phyloP scores from a whole-genome alignment of 2,888 invertebrate genomes.

The Germaria angustata region DNA sequence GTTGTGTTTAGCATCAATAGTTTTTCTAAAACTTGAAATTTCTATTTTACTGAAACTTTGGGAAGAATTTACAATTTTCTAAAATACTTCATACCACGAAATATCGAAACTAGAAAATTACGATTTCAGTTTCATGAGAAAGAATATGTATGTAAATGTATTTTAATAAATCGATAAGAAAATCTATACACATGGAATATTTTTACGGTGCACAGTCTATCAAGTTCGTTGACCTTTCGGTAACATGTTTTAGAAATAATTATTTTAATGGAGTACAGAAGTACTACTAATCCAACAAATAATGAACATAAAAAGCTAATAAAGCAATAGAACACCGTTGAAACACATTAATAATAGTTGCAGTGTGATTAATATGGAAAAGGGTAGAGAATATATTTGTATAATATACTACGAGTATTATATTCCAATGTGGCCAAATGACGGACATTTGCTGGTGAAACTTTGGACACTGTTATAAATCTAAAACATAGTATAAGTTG shows the following conservation, averaged over 20 bases:
- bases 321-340: constrained; percentile 11
- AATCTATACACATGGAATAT: not conserved
- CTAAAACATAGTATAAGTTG: not conserved
- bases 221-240: constrained; percentile 11
- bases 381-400: not conserved
- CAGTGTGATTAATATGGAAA: constrained; percentile 14
- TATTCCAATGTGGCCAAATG: not conserved
- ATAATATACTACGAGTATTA: not conserved
- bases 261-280: not conserved
- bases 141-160: too few relatives aligned
- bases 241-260: not conserved
- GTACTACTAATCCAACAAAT: not conserved
- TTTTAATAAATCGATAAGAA: not conserved
- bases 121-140: too few relatives aligned
- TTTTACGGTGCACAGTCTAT: not conserved
- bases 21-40: too few relatives aligned
- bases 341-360: not conserved
- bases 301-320: constrained; percentile 2
- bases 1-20: too few relatives aligned
- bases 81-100: too few relatives aligned
- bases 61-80: too few relatives aligned
- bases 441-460: constrained; percentile 8
- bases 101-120: too few relatives aligned
- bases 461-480: not conserved
- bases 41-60: too few relatives aligned